Conservation (phyloP, 2,888 invertebrate genomes). For the Oxyscelio sp. region DNA sequence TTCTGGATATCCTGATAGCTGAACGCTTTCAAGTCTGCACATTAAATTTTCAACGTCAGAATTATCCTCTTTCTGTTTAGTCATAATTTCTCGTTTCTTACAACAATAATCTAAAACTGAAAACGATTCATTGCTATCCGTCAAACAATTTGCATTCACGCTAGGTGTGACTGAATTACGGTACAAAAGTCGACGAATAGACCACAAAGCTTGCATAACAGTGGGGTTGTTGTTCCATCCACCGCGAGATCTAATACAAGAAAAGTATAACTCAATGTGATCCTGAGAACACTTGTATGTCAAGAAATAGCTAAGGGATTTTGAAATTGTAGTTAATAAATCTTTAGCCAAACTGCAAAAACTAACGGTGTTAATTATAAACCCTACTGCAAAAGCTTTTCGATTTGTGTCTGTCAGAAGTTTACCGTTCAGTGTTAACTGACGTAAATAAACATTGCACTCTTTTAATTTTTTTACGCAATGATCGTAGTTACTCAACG, state of each 20-base stretch:
- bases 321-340: slow-evolving; percentile 13
- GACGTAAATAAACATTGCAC: slow-evolving; percentile 4
- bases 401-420: background rate
- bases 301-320: slow-evolving; percentile 47
- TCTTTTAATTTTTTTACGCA: slow-evolving; percentile 6
- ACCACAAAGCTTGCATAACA: slow-evolving; percentile 47
- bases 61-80: background rate
- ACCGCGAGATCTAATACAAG: slow-evolving; percentile 38
- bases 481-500: slow-evolving; percentile 13
- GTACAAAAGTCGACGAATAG: slow-evolving; percentile 36
- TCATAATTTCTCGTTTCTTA: slow-evolving; percentile 12
- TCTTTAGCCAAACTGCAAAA: slow-evolving; percentile 5
- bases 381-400: slow-evolving; percentile 4
- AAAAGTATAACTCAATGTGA: slow-evolving; percentile 42
- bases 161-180: slow-evolving; percentile 40
- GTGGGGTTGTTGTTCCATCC: too few species aligned
- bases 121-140: slow-evolving; percentile 4
- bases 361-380: slow-evolving; percentile 3
- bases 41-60: slow-evolving; percentile 21
- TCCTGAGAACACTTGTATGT: slow-evolving; percentile 34
- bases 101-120: slow-evolving; percentile 34
- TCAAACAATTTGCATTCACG: slow-evolving; percentile 43
- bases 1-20: slow-evolving; percentile 10
- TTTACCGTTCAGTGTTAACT: background rate
- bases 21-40: slow-evolving; percentile 4